Conservation (phyloP, 2,888 invertebrate genomes). For the Lapara coniferarum region DNA sequence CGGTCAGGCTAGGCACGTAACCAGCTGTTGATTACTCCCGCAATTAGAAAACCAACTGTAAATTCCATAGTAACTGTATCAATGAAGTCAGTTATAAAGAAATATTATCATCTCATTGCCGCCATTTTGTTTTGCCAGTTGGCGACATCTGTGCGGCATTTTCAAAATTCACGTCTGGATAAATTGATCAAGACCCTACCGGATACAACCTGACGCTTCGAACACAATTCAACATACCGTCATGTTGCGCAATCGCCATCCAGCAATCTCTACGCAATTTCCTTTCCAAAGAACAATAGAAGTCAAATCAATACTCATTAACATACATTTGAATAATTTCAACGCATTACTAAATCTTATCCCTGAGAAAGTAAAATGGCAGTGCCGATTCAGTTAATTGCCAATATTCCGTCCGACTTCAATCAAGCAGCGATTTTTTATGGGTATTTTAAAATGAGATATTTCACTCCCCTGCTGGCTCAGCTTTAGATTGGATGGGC, state of each 20-base stretch:
- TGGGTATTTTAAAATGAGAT: not conserved
- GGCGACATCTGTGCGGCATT: too few relatives aligned
- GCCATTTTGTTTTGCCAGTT: too few relatives aligned
- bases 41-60: too few relatives aligned
- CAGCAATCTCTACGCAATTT: not conserved
- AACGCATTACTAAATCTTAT: not conserved
- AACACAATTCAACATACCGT: not conserved
- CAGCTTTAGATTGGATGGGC: not conserved
- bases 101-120: too few relatives aligned
- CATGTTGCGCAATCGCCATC: not conserved
- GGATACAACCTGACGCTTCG: too few relatives aligned
- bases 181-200: too few relatives aligned
- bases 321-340: constrained; percentile 8
- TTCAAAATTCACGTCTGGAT: too few relatives aligned
- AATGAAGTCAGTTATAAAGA: too few relatives aligned
- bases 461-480: not conserved
- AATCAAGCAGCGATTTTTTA: constrained; percentile 14
- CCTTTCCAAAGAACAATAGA: not conserved
- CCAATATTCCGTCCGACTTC: constrained; percentile 27
- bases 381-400: constrained; percentile 28
- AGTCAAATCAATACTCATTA: constrained; percentile 3
- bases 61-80: too few relatives aligned
- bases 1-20: too few relatives aligned
- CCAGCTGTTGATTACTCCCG: too few relatives aligned
- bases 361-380: constrained; percentile 2